Percentiles rank a stretch among this genome's conserved stretches.
phyloP scores from a whole-genome alignment of 1,140 invertebrate species.

The Lepidurus packardi region DNA sequence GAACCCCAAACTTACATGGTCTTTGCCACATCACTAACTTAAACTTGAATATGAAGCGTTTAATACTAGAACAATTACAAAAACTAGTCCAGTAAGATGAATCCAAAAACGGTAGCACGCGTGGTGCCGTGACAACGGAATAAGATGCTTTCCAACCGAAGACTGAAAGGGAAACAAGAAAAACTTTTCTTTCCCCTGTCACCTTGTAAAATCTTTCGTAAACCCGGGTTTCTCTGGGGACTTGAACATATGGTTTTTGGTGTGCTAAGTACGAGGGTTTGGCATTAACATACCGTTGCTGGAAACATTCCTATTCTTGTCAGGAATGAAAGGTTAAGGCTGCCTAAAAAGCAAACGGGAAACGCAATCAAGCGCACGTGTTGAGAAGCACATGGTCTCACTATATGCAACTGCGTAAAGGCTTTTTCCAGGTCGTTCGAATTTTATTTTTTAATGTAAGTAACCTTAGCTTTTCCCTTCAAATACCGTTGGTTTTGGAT shows the following conservation, averaged over 20 bases:
- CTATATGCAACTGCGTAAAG: background rate
- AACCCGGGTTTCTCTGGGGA: background rate
- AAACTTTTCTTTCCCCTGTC: background rate
- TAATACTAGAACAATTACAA: background rate
- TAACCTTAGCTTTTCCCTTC: background rate
- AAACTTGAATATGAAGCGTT: background rate
- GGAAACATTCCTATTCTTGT: background rate
- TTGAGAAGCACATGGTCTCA: background rate
- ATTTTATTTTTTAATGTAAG: background rate
- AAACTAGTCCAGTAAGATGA: background rate
- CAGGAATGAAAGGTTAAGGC: conserved; percentile 12
- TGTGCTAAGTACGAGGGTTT: conserved; percentile 1
- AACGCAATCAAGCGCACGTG: background rate
- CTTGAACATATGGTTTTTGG: background rate
- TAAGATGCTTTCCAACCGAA: background rate
- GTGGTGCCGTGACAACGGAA: background rate
- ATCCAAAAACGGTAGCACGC: background rate
- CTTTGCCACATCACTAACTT: background rate
- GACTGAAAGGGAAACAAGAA: background rate
- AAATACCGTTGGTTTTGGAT: background rate
- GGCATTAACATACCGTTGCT: background rate
- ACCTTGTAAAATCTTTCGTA: background rate
- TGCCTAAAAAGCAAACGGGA: background rate
- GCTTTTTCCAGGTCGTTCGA: background rate
- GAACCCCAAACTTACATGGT: background rate